These are phyloP conservation scores for Daktulosphaira vitifoliae DNA, from an alignment of 1,140 invertebrate species.

Conservation along the genomic window DNA sequence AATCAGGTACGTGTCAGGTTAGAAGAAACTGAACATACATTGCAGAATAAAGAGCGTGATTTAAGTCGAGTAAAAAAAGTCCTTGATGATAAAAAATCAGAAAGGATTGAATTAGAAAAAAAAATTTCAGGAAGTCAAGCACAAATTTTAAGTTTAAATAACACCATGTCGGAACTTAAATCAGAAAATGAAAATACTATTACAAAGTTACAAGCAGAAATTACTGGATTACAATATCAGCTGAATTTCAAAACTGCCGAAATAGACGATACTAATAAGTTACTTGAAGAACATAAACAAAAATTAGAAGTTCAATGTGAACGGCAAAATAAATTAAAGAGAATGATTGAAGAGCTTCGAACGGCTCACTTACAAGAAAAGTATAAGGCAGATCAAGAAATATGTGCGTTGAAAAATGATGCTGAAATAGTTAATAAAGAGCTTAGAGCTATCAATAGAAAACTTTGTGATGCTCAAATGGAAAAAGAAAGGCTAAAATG, in stretches of 20 bases:
- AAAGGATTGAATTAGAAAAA: not conserved
- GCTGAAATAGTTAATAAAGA: not conserved
- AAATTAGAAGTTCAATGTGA: not conserved
- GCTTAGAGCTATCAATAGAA: not conserved
- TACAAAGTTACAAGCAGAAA: not conserved
- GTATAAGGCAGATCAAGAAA: not conserved
- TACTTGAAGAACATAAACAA: not conserved
- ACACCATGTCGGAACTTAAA: not conserved
- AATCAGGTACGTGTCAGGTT: too few relatives aligned
- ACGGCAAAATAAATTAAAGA: not conserved
- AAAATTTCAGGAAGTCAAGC: not conserved
- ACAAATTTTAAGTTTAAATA: not conserved
- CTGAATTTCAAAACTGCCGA: not conserved
- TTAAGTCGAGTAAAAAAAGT: not conserved
- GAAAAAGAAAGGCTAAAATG: not conserved
- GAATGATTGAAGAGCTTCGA: not conserved
- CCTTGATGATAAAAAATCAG: not conserved
- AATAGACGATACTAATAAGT: not conserved
- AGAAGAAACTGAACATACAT: too few relatives aligned
- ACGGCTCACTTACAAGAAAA: not conserved
- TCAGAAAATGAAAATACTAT: not conserved
- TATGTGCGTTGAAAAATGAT: not conserved
- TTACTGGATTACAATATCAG: not conserved
- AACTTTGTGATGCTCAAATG: not conserved
- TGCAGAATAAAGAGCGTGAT: too few relatives aligned